A percentile compares a stretch with the other conserved stretches of the same genome.
Evolutionary conservation across 2,113 vertebrate genomes (phyloP).

Genomic region (Esox niger): DNA sequence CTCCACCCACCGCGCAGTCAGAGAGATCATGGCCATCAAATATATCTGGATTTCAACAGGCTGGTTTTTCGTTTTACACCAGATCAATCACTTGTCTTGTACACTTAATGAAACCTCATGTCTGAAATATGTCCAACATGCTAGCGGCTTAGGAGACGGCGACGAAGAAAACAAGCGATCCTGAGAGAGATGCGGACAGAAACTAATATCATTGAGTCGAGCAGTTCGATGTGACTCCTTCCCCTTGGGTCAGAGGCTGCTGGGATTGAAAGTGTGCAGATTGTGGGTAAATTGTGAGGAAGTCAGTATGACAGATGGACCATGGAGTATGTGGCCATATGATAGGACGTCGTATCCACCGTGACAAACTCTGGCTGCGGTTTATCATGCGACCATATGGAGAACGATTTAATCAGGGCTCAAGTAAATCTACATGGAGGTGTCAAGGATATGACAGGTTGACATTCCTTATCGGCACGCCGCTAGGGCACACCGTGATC

Average conservation of each 20-base stretch:
- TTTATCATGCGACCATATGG: slow-evolving; percentile 41
- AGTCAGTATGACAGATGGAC: background rate
- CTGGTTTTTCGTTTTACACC: slow-evolving; percentile 15
- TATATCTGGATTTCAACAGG: slow-evolving; percentile 34
- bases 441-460: slow-evolving; percentile 21
- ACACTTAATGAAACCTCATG: slow-evolving; percentile 16
- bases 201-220: slow-evolving; percentile 46
- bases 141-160: background rate
- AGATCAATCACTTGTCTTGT: slow-evolving; percentile 41
- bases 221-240: slow-evolving; percentile 28
- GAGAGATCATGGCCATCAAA: slow-evolving; percentile 24
- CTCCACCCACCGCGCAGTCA: background rate
- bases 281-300: slow-evolving; percentile 8
- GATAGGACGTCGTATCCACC: background rate
- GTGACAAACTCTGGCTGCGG: slow-evolving; percentile 6
- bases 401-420: slow-evolving; percentile 21
- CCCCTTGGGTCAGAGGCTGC: slow-evolving; percentile 22
- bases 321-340: background rate
- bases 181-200: slow-evolving; percentile 12
- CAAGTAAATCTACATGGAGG: slow-evolving; percentile 37
- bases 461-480: background rate
- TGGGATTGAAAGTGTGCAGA: slow-evolving; percentile 20
- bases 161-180: background rate
- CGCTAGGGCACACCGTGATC: background rate
- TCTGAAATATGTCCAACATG: slow-evolving; percentile 38